These are phyloP conservation scores for Pseudachorutes palmiensis DNA, from an alignment of 1,140 invertebrate genomes.

Conservation along the genomic window DNA sequence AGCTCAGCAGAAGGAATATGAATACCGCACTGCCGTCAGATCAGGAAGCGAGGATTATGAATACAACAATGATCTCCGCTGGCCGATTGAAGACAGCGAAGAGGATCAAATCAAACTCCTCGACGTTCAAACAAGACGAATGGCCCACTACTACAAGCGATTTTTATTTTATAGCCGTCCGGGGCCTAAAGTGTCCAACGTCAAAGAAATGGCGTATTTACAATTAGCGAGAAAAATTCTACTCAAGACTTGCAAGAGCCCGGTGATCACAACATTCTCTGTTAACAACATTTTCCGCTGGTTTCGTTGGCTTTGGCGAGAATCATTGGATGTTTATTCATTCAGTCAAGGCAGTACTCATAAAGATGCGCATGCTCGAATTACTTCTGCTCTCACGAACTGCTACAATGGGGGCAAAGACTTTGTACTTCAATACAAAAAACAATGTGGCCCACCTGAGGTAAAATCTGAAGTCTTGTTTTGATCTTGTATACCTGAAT, in stretches of 20 bases:
- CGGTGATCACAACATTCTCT: background rate
- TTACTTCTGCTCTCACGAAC: background rate
- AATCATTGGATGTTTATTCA: background rate
- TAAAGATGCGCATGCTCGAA: background rate
- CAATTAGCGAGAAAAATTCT: background rate
- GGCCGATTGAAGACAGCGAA: background rate
- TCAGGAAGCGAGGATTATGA: background rate
- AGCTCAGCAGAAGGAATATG: background rate
- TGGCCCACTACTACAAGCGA: background rate
- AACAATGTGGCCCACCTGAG: background rate
- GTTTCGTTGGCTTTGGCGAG: slow-evolving; percentile 1
- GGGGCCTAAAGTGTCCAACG: background rate
- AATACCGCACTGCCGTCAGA: background rate
- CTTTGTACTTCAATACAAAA: background rate
- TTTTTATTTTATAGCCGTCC: background rate
- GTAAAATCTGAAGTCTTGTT: background rate
- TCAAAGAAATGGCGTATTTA: slow-evolving; percentile 1
- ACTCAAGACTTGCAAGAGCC: background rate
- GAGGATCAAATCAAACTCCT: slow-evolving; percentile 1
- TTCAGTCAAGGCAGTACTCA: background rate
- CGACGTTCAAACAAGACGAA: background rate
- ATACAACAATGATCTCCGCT: background rate
- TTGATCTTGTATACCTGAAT: background rate
- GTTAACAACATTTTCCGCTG: slow-evolving; percentile 2
- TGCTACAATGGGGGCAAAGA: background rate